Conservation (phyloP, 2,797 vertebrate genomes). For the Craterocephalus amniculus region DNA sequence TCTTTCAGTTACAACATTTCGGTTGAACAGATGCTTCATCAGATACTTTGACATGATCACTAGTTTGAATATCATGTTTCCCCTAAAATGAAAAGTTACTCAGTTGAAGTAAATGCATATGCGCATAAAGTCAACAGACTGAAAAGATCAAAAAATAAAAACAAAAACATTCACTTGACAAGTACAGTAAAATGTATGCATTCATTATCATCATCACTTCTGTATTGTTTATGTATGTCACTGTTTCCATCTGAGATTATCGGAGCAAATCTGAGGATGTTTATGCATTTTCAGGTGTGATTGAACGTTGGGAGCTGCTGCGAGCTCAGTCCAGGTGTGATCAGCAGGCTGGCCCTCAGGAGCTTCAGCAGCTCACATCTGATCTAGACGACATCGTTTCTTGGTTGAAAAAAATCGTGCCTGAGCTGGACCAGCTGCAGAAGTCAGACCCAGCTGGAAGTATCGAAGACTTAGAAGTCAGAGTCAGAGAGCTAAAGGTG, state of each 20-base stretch:
- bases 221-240: too few species aligned
- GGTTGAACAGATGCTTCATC: background rate
- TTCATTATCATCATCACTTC: too few species aligned
- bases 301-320: slow-evolving; percentile 91
- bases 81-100: background rate
- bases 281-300: slow-evolving; percentile 81
- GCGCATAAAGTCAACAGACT: background rate
- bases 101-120: background rate
- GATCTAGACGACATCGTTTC: slow-evolving; percentile 84
- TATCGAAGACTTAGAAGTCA: slow-evolving; percentile 79
- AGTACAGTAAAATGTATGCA: background rate
- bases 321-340: slow-evolving; percentile 85
- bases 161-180: background rate
- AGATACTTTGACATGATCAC: background rate
- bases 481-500: slow-evolving; percentile 88
- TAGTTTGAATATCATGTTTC: background rate
- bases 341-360: slow-evolving; percentile 72
- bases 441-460: slow-evolving; percentile 65
- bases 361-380: slow-evolving; percentile 80
- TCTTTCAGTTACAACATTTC: background rate
- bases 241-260: background rate
- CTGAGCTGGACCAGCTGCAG: slow-evolving; percentile 83
- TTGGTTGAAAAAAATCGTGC: slow-evolving; percentile 86
- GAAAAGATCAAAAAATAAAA: background rate
- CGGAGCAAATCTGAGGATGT: background rate